A percentile compares a stretch with the other conserved stretches of the same genome.
phyloP scores from a whole-genome alignment of 2,888 invertebrate species.

The Himalopsyche japonica region DNA sequence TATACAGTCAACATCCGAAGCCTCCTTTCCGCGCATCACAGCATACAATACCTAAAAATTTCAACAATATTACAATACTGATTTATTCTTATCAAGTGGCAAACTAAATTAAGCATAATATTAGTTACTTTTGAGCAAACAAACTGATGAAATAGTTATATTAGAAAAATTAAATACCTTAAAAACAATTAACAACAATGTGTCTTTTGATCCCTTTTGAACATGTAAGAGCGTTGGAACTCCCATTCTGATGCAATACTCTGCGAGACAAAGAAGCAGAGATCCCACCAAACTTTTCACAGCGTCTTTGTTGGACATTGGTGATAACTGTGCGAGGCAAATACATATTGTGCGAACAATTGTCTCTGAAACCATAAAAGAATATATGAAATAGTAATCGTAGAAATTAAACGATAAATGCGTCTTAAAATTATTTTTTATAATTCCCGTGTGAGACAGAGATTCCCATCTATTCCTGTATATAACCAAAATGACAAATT shows the following conservation, averaged over 20 bases:
- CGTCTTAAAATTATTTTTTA: no score
- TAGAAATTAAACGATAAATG: no score
- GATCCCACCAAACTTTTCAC: conserved; percentile 75
- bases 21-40: conserved; percentile 61
- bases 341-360: conserved; percentile 63
- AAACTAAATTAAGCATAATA: background rate
- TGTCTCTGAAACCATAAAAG: conserved; percentile 49
- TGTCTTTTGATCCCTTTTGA: conserved; percentile 52
- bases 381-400: no score
- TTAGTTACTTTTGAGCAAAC: no score
- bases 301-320: conserved; percentile 61
- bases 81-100: background rate
- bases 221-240: conserved; percentile 64
- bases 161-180: conserved; percentile 55
- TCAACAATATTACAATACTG: background rate
- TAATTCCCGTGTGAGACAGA: no score
- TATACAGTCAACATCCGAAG: conserved; percentile 59
- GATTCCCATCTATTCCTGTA: no score
- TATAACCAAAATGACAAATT: no score
- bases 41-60: conserved; percentile 63
- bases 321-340: conserved; percentile 56
- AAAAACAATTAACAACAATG: conserved; percentile 70
- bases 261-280: conserved; percentile 85
- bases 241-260: conserved; percentile 90
- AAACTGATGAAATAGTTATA: no score